Evolutionary conservation across 2,113 vertebrate species (phyloP).

Genomic region (Hippotragus niger): DNA sequence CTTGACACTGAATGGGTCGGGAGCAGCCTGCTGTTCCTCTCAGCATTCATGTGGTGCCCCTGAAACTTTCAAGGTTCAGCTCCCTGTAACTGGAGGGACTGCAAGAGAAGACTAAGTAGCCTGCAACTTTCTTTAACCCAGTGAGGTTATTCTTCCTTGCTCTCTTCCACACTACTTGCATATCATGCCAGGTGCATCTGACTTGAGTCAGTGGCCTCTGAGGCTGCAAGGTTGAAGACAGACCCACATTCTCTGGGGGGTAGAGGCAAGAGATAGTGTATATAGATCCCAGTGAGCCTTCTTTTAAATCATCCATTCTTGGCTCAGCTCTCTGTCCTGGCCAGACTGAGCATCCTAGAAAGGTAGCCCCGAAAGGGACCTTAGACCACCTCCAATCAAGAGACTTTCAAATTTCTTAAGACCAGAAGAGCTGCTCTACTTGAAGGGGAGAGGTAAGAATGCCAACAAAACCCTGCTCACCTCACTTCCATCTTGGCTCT

Average conservation of each 20-base stretch:
- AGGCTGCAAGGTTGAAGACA: background rate
- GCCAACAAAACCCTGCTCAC: background rate
- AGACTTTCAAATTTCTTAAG: background rate
- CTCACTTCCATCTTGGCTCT: background rate
- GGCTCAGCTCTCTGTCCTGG: background rate
- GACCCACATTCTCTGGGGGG: background rate
- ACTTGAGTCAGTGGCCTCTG: background rate
- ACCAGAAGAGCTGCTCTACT: background rate
- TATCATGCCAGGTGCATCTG: background rate
- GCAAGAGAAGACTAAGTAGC: background rate
- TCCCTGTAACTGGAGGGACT: background rate
- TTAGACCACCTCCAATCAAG: background rate
- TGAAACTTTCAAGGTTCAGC: slow-evolving; percentile 53
- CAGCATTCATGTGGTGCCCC: background rate
- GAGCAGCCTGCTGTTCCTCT: slow-evolving; percentile 49
- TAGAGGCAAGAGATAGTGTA: background rate
- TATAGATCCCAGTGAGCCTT: background rate
- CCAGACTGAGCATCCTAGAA: background rate
- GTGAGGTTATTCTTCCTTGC: background rate
- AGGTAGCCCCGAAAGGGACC: background rate
- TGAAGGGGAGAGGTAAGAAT: background rate
- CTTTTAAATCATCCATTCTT: background rate
- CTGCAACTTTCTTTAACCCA: background rate
- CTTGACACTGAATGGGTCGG: background rate
- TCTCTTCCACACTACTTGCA: background rate